Evolutionary conservation across 2,113 vertebrate genomes (phyloP).

Genomic region (Galbula dea): DNA sequence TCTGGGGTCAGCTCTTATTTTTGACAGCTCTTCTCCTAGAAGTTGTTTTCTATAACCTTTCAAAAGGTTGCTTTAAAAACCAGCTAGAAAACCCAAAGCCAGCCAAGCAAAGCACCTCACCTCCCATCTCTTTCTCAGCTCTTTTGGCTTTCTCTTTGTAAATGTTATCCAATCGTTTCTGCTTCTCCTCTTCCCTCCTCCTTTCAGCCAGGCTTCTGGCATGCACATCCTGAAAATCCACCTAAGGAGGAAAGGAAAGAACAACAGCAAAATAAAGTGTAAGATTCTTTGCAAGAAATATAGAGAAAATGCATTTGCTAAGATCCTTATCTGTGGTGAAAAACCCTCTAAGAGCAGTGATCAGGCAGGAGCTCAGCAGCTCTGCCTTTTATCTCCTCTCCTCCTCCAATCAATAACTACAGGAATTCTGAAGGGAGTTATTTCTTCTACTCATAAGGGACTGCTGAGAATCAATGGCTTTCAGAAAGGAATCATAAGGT

Average conservation of each 20-base stretch:
- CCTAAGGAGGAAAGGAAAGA: constrained; percentile 67
- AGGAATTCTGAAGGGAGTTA: neutral
- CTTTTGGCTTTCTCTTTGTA: constrained; percentile 82
- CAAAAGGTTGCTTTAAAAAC: neutral
- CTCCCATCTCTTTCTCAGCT: constrained; percentile 85
- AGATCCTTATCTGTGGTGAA: constrained; percentile 47
- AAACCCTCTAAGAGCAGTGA: constrained; percentile 4
- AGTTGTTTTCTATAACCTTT: neutral
- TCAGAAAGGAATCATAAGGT: neutral
- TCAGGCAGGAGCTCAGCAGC: constrained; percentile 3
- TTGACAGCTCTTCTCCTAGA: neutral
- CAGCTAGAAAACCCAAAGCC: neutral
- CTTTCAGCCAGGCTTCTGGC: constrained; percentile 83
- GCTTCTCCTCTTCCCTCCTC: constrained; percentile 83
- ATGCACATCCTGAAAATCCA: constrained; percentile 88
- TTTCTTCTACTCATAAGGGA: constrained; percentile 1
- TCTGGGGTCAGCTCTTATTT: neutral
- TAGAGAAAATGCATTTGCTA: constrained; percentile 53
- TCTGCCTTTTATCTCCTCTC: constrained; percentile 29
- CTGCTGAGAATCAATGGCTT: neutral
- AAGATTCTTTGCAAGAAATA: neutral
- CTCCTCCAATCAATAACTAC: constrained; percentile 37
- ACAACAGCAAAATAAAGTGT: neutral
- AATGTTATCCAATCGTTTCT: constrained; percentile 80
- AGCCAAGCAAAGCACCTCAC: constrained; percentile 44